Conservation (phyloP, 1,140 invertebrate genomes). For the Metaphire vulgaris region DNA sequence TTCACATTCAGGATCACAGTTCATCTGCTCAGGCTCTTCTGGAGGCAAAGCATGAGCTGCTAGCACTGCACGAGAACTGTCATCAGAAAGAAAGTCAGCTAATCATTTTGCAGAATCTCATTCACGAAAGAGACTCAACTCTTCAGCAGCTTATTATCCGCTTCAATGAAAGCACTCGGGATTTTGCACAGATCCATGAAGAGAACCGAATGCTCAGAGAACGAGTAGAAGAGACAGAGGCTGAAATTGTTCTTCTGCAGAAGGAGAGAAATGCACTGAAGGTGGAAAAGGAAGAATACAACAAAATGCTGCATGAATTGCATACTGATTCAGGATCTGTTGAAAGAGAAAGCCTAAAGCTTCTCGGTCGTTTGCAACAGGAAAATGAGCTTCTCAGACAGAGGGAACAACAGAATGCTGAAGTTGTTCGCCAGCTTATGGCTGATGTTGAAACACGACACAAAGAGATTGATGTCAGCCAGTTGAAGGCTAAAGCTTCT, state of each 20-base stretch:
- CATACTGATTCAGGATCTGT: background rate
- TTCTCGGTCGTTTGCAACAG: background rate
- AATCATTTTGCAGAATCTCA: conserved; percentile 15
- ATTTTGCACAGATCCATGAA: conserved; percentile 5
- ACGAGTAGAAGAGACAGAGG: conserved; percentile 1
- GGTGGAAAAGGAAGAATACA: conserved; percentile 8
- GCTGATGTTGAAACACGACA: conserved; percentile 16
- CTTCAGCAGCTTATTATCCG: conserved; percentile 12
- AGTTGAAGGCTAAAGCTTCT: background rate
- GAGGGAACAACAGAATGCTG: conserved; percentile 14
- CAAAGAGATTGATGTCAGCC: background rate
- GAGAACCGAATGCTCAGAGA: conserved; percentile 6
- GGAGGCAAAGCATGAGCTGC: conserved; percentile 32
- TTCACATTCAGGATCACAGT: conserved; percentile 23
- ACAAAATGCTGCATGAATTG: background rate
- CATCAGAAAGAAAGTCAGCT: conserved; percentile 25
- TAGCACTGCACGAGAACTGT: conserved; percentile 26
- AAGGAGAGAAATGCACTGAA: background rate
- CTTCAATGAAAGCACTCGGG: conserved; percentile 4
- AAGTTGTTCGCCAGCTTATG: conserved; percentile 16
- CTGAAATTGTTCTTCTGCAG: background rate
- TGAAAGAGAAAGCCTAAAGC: background rate
- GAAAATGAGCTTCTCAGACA: conserved; percentile 15
- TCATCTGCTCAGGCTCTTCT: conserved; percentile 28
- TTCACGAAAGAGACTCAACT: conserved; percentile 19